Conservation (phyloP, 2,113 vertebrate species). For the Nettapus auritus region DNA sequence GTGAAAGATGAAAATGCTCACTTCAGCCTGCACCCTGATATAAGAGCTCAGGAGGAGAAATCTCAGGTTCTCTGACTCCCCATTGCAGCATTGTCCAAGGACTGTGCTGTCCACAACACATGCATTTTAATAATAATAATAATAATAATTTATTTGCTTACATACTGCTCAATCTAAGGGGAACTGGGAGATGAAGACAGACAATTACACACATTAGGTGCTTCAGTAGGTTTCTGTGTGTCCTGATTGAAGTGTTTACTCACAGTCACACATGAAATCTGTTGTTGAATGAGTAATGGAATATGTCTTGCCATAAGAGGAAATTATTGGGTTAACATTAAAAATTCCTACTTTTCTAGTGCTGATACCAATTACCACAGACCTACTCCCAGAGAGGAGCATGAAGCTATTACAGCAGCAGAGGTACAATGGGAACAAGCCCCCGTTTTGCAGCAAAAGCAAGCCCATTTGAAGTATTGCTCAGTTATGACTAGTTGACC, state of each 20-base stretch:
- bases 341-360: neutral
- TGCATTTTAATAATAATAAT: neutral
- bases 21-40: neutral
- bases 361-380: neutral
- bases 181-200: neutral
- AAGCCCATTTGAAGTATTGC: neutral
- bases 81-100: neutral
- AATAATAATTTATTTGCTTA: neutral
- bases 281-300: neutral
- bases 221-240: neutral
- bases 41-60: neutral
- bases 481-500: neutral
- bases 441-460: neutral
- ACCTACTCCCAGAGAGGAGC: neutral
- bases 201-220: neutral
- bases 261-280: neutral
- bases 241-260: neutral
- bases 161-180: neutral
- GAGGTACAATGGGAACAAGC: neutral
- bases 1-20: neutral
- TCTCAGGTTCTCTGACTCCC: neutral
- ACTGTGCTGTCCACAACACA: neutral
- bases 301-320: neutral
- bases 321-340: neutral
- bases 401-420: neutral